These are phyloP conservation scores for Echeneis naucrates DNA, from an alignment of 2,797 vertebrate species.

Conservation along the genomic window DNA sequence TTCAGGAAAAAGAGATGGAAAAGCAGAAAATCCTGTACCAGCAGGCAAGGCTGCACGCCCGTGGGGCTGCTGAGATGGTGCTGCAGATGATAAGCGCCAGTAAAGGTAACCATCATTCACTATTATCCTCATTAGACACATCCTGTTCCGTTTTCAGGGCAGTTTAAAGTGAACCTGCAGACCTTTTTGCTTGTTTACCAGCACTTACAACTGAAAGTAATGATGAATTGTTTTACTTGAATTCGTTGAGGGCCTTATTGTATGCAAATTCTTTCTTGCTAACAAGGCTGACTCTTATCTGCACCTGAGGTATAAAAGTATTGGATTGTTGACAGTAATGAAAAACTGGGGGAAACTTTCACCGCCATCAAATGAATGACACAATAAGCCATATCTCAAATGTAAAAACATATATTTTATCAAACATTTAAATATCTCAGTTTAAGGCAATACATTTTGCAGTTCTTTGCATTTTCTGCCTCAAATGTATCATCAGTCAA, in stretches of 20 bases:
- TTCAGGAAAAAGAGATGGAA: slow-evolving; percentile 99
- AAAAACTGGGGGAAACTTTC: background rate
- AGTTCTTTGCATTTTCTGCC: no score
- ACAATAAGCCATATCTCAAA: background rate
- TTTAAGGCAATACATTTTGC: no score
- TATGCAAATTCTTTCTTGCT: background rate
- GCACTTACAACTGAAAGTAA: background rate
- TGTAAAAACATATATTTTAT: background rate
- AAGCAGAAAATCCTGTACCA: slow-evolving; percentile 99
- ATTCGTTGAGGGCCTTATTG: background rate
- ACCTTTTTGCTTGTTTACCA: background rate
- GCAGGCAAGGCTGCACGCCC: slow-evolving; percentile 96
- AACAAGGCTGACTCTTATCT: no score
- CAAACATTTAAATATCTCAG: background rate
- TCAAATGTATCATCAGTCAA: no score
- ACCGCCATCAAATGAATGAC: no score
- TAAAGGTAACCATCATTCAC: slow-evolving; percentile 86
- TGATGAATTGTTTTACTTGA: background rate
- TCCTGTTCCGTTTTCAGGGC: background rate
- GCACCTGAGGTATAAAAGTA: background rate
- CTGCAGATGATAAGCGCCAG: slow-evolving; percentile 98
- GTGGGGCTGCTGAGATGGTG: slow-evolving; percentile 98
- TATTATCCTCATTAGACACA: background rate
- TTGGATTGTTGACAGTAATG: background rate
- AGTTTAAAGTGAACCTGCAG: background rate